phyloP scores from a whole-genome alignment of 2,113 vertebrate genomes.

The Neotoma lepida region DNA sequence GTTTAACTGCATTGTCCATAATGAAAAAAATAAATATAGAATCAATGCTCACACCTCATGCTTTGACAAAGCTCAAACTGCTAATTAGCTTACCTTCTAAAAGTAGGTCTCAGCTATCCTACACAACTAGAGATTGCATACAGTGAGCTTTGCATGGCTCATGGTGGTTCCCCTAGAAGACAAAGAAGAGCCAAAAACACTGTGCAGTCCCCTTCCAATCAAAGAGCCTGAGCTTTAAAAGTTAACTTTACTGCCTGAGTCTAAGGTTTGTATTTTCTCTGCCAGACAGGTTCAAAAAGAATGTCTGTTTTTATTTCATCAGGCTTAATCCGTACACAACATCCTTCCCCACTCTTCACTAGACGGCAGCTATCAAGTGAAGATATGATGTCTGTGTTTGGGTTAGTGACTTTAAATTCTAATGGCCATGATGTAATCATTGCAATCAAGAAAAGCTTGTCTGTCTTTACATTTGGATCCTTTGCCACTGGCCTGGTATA shows the following conservation, averaged over 20 bases:
- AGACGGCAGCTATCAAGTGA: constrained; percentile 89
- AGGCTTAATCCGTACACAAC: constrained; percentile 88
- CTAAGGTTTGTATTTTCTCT: constrained; percentile 86
- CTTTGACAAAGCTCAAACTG: constrained; percentile 55
- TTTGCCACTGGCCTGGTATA: constrained; percentile 83
- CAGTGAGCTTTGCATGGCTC: constrained; percentile 61
- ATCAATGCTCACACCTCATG: not conserved
- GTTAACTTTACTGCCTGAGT: constrained; percentile 89
- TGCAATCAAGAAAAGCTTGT: constrained; percentile 87
- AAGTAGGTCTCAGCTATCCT: constrained; percentile 67
- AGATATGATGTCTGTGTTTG: constrained; percentile 92
- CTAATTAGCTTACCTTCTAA: constrained; percentile 68
- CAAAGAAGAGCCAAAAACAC: constrained; percentile 82
- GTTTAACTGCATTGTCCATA: constrained; percentile 31
- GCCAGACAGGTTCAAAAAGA: constrained; percentile 92
- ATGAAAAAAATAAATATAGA: constrained; percentile 63
- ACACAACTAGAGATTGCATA: constrained; percentile 1
- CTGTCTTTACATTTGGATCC: constrained; percentile 84
- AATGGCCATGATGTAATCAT: constrained; percentile 88
- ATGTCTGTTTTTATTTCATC: constrained; percentile 91
- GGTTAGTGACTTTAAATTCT: constrained; percentile 86
- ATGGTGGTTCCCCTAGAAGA: constrained; percentile 82
- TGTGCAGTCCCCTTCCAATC: constrained; percentile 88
- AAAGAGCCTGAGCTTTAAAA: constrained; percentile 88
- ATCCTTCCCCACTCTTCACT: constrained; percentile 89